Evolutionary conservation across 2,888 invertebrate genomes (phyloP).

Genomic region (Therioaphis trifolii): DNA sequence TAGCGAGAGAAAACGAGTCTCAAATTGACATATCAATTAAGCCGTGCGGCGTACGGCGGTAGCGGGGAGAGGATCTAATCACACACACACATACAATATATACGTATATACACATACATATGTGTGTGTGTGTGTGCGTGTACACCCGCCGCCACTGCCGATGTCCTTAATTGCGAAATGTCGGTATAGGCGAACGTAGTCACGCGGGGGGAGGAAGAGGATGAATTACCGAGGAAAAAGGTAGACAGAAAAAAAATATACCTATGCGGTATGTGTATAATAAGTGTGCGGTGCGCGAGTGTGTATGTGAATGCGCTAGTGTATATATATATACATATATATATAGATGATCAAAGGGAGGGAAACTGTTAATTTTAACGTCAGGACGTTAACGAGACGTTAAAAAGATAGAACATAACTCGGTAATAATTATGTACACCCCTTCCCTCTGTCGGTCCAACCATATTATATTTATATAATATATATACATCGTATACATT

Average conservation of each 20-base stretch:
- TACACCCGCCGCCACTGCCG: background rate
- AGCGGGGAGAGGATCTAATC: constrained; percentile 46
- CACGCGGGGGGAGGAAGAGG: background rate
- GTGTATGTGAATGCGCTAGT: background rate
- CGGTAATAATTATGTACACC: constrained; percentile 58
- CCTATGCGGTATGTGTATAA: background rate
- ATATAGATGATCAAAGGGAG: constrained; percentile 45
- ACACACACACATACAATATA: constrained; percentile 22
- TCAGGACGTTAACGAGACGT: constrained; percentile 61
- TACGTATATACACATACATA: background rate
- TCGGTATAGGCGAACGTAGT: constrained; percentile 6
- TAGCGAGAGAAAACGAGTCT: constrained; percentile 46
- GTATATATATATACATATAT: background rate
- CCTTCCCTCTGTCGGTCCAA: background rate
- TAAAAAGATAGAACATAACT: constrained; percentile 58
- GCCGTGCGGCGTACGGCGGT: constrained; percentile 31
- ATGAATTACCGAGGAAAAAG: constrained; percentile 19
- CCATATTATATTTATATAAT: background rate
- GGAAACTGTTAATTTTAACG: constrained; percentile 61
- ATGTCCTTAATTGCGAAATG: constrained; percentile 60
- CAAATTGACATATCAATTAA: constrained; percentile 63
- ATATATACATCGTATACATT: background rate
- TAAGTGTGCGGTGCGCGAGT: background rate
- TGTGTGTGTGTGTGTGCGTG: background rate
- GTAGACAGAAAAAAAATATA: background rate